Evolutionary conservation across 2,113 vertebrate species (phyloP).

Genomic region (Capreolus pygargus): DNA sequence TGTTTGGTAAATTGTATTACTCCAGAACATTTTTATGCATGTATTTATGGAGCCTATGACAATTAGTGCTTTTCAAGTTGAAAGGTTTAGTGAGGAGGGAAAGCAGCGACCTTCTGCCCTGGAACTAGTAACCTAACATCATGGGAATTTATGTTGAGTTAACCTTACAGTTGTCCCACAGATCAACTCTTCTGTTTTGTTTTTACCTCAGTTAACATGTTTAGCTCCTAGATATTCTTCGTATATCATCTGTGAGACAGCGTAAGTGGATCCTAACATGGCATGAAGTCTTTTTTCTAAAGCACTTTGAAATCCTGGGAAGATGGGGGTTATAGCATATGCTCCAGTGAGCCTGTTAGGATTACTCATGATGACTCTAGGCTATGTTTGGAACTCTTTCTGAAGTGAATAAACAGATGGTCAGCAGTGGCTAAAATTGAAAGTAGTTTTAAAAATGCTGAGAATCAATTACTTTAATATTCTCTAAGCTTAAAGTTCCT

Average conservation of each 20-base stretch:
- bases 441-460: slow-evolving; percentile 60
- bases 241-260: not conserved
- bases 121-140: not conserved
- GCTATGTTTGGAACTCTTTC: slow-evolving; percentile 65
- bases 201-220: not conserved
- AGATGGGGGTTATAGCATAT: not conserved
- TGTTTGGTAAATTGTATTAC: not conserved
- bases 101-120: not conserved
- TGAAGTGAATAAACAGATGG: slow-evolving; percentile 69
- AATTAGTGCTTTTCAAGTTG: not conserved
- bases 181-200: slow-evolving; percentile 5
- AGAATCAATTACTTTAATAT: slow-evolving; percentile 56
- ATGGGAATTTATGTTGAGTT: not conserved
- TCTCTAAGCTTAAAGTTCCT: slow-evolving; percentile 25
- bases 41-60: not conserved
- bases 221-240: not conserved
- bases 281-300: slow-evolving; percentile 9
- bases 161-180: not conserved
- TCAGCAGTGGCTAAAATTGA: slow-evolving; percentile 59
- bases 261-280: not conserved
- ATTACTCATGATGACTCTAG: slow-evolving; percentile 66
- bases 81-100: not conserved
- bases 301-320: slow-evolving; percentile 47
- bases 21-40: not conserved
- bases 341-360: slow-evolving; percentile 51